Evolutionary conservation across 2,888 invertebrate species (phyloP).

Genomic region (Lottia scabra): DNA sequence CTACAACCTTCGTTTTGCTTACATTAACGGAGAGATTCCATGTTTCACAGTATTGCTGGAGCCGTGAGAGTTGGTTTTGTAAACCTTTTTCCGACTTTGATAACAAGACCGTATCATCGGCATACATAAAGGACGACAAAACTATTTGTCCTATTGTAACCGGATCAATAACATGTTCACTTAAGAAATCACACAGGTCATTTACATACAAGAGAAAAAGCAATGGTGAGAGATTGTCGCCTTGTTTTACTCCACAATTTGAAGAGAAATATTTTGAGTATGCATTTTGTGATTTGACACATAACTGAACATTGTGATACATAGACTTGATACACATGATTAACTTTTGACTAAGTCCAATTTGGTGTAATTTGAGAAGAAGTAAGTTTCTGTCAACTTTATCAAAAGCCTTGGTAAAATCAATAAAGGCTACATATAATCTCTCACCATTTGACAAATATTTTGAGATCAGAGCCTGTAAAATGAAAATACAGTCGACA

Average conservation of each 20-base stretch:
- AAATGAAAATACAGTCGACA: background rate
- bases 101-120: background rate
- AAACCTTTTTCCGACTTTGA: background rate
- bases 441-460: background rate
- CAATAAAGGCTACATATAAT: background rate
- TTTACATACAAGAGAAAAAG: background rate
- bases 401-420: background rate
- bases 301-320: background rate
- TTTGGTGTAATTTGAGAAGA: background rate
- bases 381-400: background rate
- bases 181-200: background rate
- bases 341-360: background rate
- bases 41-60: background rate
- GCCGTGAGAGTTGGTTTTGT: background rate
- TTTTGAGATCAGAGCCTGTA: background rate
- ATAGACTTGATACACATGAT: background rate
- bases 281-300: background rate
- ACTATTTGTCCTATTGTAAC: background rate
- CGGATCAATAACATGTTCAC: background rate
- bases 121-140: background rate
- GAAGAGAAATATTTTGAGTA: background rate
- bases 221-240: background rate
- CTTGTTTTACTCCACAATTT: background rate
- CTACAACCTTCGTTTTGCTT: background rate
- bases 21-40: background rate